phyloP scores from a whole-genome alignment of 2,888 invertebrate species.

The Morinoia aosen region DNA sequence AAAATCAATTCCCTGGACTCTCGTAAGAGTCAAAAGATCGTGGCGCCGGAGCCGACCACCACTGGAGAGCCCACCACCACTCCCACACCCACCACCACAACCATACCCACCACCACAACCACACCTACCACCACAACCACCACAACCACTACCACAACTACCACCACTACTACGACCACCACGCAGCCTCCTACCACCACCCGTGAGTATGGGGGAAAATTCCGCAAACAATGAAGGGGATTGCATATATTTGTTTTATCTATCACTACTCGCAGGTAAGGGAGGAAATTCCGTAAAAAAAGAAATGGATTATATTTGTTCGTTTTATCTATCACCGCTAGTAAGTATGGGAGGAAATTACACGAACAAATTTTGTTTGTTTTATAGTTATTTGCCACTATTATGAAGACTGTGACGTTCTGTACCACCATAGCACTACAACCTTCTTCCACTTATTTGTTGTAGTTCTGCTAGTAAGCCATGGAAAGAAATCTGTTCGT shows the following conservation, averaged over 20 bases:
- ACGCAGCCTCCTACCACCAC: slow-evolving; percentile 41
- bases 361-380: no score
- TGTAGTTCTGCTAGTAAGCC: no score
- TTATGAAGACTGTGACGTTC: no score
- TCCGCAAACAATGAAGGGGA: neutral
- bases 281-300: neutral
- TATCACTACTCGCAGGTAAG: no score
- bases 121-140: neutral
- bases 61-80: slow-evolving; percentile 54
- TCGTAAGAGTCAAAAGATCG: slow-evolving; percentile 35
- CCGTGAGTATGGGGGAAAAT: neutral
- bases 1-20: slow-evolving; percentile 42
- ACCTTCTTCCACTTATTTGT: no score
- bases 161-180: slow-evolving; percentile 46
- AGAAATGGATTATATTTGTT: neutral
- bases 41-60: slow-evolving; percentile 43
- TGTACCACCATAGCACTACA: no score
- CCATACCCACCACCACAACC: slow-evolving; percentile 34
- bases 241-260: neutral
- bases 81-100: slow-evolving; percentile 21
- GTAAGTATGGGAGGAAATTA: no score
- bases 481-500: neutral
- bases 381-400: no score
- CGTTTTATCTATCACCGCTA: no score
- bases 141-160: slow-evolving; percentile 28